phyloP scores from a whole-genome alignment of 2,797 vertebrate species.

The Sphenopsis melanotis region DNA sequence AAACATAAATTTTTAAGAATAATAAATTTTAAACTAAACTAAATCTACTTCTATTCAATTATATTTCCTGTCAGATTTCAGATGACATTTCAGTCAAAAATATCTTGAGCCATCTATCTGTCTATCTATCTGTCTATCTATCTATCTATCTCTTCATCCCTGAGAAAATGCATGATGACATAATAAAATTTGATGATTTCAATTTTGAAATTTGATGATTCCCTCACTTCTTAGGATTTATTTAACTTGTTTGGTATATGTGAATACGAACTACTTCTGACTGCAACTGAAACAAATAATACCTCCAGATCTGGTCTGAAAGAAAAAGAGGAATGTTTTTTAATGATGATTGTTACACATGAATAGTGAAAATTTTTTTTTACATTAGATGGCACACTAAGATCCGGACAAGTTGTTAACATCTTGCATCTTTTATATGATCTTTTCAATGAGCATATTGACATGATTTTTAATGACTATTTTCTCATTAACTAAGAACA shows the following conservation, averaged over 20 bases:
- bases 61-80: not conserved
- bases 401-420: not conserved
- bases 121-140: no score
- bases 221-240: not conserved
- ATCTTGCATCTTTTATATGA: not conserved
- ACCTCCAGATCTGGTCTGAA: not conserved
- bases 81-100: not conserved
- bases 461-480: not conserved
- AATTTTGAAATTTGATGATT: not conserved
- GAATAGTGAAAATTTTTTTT: not conserved
- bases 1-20: not conserved
- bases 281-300: not conserved
- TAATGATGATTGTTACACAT: not conserved
- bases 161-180: not conserved
- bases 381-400: not conserved
- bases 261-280: not conserved
- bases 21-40: not conserved
- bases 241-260: not conserved
- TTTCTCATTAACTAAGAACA: not conserved
- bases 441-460: not conserved
- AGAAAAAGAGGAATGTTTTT: not conserved
- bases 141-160: not conserved
- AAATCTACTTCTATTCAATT: not conserved
- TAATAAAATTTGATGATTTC: not conserved
- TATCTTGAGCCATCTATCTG: not conserved